Conservation (phyloP, 1,140 invertebrate species). For the Stenopsyche tienmushanensis region DNA sequence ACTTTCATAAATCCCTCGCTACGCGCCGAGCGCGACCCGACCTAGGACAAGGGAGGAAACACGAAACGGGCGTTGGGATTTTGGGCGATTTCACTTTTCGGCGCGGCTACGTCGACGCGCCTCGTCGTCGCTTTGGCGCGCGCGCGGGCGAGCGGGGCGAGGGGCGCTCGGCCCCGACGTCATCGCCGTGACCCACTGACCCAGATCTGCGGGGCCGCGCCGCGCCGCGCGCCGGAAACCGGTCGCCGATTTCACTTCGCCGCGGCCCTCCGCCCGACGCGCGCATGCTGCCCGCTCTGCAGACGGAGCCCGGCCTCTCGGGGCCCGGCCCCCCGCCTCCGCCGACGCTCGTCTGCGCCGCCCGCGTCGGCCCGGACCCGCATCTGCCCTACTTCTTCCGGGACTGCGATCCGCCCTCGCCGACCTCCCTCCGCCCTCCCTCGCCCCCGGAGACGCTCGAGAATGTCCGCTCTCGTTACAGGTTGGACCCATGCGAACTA, state of each 20-base stretch:
- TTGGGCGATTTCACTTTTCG: slow-evolving; percentile 41
- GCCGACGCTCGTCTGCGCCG: background rate
- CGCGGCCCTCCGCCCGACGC: background rate
- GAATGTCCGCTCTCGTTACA: slow-evolving; percentile 45
- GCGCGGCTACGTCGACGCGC: background rate
- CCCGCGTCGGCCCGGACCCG: too few relatives aligned
- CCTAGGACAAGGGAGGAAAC: slow-evolving; percentile 1
- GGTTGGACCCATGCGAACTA: slow-evolving; percentile 78
- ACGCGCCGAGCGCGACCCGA: background rate
- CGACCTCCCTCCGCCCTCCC: slow-evolving; percentile 2
- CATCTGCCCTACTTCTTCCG: too few relatives aligned
- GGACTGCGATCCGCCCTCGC: too few relatives aligned
- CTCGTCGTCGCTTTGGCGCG: slow-evolving; percentile 14
- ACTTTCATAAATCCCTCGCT: too few relatives aligned
- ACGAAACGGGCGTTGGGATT: slow-evolving; percentile 10
- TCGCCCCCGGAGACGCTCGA: background rate
- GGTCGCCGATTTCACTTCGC: slow-evolving; percentile 38
- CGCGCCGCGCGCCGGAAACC: slow-evolving; percentile 36
- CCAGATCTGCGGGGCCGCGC: slow-evolving; percentile 29
- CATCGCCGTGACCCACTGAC: slow-evolving; percentile 42
- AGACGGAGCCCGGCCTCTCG: background rate
- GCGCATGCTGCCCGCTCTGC: background rate
- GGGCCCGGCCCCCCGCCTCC: background rate
- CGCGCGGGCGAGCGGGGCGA: slow-evolving; percentile 3
- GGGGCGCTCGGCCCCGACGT: slow-evolving; percentile 28